Percentiles rank a stretch among this genome's conserved stretches.
Evolutionary conservation across 2,888 invertebrate genomes (phyloP).

Genomic region (Cosmia pyralina): DNA sequence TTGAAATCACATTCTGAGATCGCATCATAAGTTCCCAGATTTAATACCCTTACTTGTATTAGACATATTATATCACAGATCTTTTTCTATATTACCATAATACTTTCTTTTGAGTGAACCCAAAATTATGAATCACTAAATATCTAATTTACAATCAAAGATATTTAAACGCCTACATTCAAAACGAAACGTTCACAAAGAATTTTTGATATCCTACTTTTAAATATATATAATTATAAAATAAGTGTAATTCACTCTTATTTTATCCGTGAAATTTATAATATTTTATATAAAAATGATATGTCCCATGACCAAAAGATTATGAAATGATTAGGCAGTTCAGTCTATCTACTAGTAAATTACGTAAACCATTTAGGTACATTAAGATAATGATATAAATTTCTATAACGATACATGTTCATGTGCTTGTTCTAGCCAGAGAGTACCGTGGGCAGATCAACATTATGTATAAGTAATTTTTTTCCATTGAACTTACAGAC

Average conservation of each 20-base stretch:
- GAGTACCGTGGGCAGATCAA: constrained; percentile 82
- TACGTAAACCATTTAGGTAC: constrained; percentile 72
- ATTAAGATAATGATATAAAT: constrained; percentile 70
- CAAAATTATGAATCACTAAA: constrained; percentile 72
- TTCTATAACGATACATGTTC: constrained; percentile 64
- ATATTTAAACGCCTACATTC: constrained; percentile 80
- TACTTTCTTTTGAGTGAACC: constrained; percentile 82
- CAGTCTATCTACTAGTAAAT: constrained; percentile 75
- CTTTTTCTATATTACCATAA: constrained; percentile 87
- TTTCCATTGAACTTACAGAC: constrained; percentile 76
- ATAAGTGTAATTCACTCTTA: constrained; percentile 65
- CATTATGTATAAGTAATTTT: constrained; percentile 69
- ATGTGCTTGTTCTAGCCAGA: constrained; percentile 63
- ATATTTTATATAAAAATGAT: constrained; percentile 79
- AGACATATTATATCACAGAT: constrained; percentile 87
- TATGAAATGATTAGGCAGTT: constrained; percentile 79
- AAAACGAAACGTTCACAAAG: constrained; percentile 65
- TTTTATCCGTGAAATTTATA: constrained; percentile 62
- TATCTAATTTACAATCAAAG: constrained; percentile 70
- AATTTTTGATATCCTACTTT: constrained; percentile 59
- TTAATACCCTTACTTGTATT: constrained; percentile 83
- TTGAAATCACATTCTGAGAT: constrained; percentile 86
- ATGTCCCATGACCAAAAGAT: constrained; percentile 81
- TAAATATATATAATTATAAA: constrained; percentile 63
- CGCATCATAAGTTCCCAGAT: constrained; percentile 84